phyloP scores from a whole-genome alignment of 2,113 vertebrate genomes.

The Cottus gobio region DNA sequence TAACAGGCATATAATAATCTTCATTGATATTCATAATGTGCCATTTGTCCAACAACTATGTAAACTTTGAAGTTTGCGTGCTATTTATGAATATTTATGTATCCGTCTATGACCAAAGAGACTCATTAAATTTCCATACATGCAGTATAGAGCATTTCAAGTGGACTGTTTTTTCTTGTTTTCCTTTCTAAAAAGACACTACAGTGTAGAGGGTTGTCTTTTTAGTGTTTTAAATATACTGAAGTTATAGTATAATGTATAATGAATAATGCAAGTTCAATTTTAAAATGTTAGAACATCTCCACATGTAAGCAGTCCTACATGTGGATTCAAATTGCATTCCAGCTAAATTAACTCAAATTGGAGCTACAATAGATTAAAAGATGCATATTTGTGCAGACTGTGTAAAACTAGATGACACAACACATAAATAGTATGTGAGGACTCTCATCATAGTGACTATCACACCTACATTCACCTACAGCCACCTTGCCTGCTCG shows the following conservation, averaged over 20 bases:
- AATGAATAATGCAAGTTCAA: neutral
- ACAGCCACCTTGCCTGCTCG: neutral
- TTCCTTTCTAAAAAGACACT: neutral
- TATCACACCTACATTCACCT: neutral
- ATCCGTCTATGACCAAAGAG: slow-evolving; percentile 22
- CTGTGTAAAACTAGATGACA: neutral
- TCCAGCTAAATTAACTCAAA: neutral
- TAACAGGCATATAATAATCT: slow-evolving; percentile 9
- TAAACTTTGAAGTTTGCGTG: slow-evolving; percentile 16
- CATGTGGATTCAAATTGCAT: neutral
- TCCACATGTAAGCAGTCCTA: neutral
- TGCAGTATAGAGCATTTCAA: neutral
- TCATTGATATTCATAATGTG: slow-evolving; percentile 41
- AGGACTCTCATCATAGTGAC: slow-evolving; percentile 7
- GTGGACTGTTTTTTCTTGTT: neutral
- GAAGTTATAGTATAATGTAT: no score
- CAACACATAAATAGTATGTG: neutral
- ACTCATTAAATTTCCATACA: slow-evolving; percentile 46
- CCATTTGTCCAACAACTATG: slow-evolving; percentile 30
- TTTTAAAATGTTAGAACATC: neutral
- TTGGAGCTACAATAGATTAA: slow-evolving; percentile 2
- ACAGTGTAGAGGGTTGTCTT: neutral
- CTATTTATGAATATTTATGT: slow-evolving; percentile 51
- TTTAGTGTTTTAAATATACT: neutral
- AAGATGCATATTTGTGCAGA: slow-evolving; percentile 7